phyloP scores from a whole-genome alignment of 2,113 vertebrate genomes.

The Myodes glareolus region DNA sequence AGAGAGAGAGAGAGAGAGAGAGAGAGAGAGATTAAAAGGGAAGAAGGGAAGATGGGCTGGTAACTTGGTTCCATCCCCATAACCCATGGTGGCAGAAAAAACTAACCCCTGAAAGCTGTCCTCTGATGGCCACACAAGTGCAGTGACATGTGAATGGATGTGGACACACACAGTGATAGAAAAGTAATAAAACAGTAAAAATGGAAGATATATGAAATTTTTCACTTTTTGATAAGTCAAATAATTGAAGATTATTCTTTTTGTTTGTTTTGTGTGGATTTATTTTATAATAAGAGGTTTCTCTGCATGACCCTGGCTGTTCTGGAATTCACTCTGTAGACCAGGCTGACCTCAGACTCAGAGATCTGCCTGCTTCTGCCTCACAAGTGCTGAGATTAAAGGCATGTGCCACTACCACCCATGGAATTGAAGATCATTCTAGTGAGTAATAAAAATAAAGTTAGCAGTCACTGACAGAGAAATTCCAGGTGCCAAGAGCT shows the following conservation, averaged over 20 bases:
- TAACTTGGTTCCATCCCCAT: not conserved
- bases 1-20: not conserved
- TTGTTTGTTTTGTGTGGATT: not conserved
- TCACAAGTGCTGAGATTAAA: not conserved
- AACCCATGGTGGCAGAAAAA: not conserved
- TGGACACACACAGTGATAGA: not conserved
- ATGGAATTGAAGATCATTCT: not conserved
- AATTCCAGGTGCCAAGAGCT: not conserved
- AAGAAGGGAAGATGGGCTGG: not conserved
- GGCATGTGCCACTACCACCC: too few species aligned
- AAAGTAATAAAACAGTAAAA: not conserved
- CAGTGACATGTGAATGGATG: not conserved
- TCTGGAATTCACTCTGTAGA: not conserved
- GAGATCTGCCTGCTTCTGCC: not conserved
- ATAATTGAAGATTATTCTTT: not conserved
- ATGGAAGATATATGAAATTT: not conserved
- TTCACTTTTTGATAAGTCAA: slow-evolving; percentile 22
- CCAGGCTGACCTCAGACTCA: not conserved
- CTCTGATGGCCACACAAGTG: not conserved
- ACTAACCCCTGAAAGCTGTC: not conserved
- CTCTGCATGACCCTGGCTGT: not conserved
- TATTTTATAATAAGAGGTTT: not conserved
- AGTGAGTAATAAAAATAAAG: not conserved
- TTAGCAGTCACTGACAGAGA: not conserved
- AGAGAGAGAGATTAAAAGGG: not conserved